phyloP scores from a whole-genome alignment of 2,797 vertebrate genomes.

The Crotalus adamanteus region DNA sequence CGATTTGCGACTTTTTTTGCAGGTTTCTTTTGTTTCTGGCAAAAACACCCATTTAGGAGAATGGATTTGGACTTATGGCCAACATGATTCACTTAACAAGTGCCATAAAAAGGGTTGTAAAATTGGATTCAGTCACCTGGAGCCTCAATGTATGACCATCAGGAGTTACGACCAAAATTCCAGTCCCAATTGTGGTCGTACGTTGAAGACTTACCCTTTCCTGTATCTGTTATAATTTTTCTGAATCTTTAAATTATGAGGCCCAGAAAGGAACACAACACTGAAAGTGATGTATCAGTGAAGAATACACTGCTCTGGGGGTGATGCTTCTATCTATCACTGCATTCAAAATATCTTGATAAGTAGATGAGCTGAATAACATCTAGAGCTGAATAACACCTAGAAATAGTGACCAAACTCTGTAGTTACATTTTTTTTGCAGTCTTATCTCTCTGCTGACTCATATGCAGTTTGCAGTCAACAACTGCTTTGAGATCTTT shows the following conservation, averaged over 20 bases:
- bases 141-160: background rate
- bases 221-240: background rate
- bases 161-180: background rate
- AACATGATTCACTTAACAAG: background rate
- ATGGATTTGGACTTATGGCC: background rate
- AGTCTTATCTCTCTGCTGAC: background rate
- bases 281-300: background rate
- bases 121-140: background rate
- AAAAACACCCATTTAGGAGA: background rate
- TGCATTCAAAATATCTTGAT: background rate
- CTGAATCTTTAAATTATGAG: background rate
- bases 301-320: background rate
- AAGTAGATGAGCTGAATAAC: background rate
- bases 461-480: background rate
- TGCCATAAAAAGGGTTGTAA: background rate
- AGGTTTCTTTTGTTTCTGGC: background rate
- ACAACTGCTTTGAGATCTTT: background rate
- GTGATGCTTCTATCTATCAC: background rate
- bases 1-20: background rate
- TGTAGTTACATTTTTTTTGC: background rate
- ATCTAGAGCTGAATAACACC: background rate
- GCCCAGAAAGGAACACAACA: background rate
- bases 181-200: background rate
- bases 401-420: background rate
- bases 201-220: background rate